Percentiles rank a stretch among this genome's conserved stretches.
Evolutionary conservation across 2,888 invertebrate species (phyloP).

Genomic region (Epirrhoe alternata): DNA sequence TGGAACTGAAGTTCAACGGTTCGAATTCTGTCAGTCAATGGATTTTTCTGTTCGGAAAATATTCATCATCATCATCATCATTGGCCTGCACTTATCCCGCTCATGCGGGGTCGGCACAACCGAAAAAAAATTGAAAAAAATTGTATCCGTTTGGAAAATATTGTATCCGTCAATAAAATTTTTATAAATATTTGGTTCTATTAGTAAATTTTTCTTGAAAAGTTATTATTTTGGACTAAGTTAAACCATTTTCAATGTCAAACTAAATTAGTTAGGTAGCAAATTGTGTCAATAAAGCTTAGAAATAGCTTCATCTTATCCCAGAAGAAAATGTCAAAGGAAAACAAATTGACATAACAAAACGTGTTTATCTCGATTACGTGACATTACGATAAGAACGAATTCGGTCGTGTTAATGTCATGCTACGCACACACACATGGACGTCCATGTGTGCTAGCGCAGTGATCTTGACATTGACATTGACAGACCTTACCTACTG

Average conservation of each 20-base stretch:
- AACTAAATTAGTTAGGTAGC: not conserved
- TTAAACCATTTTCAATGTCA: not conserved
- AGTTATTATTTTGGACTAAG: too few species aligned
- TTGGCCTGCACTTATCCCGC: too few species aligned
- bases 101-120: too few species aligned
- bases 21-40: too few species aligned
- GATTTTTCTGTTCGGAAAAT: too few species aligned
- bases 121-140: too few species aligned
- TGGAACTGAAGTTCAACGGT: too few species aligned
- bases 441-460: constrained; percentile 36
- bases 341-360: constrained; percentile 27
- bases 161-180: too few species aligned
- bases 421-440: constrained; percentile 42
- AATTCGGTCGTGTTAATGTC: constrained; percentile 43
- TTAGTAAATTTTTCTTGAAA: too few species aligned
- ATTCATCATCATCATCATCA: too few species aligned
- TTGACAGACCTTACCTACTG: constrained; percentile 51
- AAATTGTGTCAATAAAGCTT: not conserved
- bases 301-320: not conserved
- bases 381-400: constrained; percentile 35
- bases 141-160: too few species aligned
- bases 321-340: constrained; percentile 7
- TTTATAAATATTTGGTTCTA: too few species aligned
- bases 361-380: constrained; percentile 43
- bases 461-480: constrained; percentile 53